Evolutionary conservation across 2,888 invertebrate species (phyloP).

Genomic region (Drosophila algonquin): DNA sequence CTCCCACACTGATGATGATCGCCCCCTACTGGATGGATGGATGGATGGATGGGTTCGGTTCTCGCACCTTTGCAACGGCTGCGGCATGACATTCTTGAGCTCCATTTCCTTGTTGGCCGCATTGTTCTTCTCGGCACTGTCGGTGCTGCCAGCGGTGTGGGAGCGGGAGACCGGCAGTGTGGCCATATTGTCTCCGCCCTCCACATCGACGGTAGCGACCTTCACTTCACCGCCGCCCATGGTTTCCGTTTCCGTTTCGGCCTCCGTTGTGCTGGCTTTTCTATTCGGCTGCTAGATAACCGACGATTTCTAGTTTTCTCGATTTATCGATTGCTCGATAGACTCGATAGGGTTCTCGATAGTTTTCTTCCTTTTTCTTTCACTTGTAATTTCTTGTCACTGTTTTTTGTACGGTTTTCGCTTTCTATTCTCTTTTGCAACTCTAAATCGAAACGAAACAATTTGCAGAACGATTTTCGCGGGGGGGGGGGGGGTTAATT

Average conservation of each 20-base stretch:
- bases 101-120: slow-evolving; percentile 94
- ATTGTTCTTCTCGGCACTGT: slow-evolving; percentile 92
- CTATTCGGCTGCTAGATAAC: background rate
- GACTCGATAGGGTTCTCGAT: slow-evolving; percentile 15
- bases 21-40: background rate
- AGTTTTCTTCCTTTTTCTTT: background rate
- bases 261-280: slow-evolving; percentile 69
- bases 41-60: background rate
- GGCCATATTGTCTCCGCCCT: slow-evolving; percentile 94
- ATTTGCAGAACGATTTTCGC: slow-evolving; percentile 49
- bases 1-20: background rate
- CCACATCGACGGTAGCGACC: slow-evolving; percentile 94
- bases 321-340: slow-evolving; percentile 21
- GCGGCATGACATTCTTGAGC: slow-evolving; percentile 92
- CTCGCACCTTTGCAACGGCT: slow-evolving; percentile 92
- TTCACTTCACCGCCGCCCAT: slow-evolving; percentile 92
- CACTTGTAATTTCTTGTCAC: background rate
- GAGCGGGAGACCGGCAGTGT: slow-evolving; percentile 93
- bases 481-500: slow-evolving; percentile 12
- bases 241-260: slow-evolving; percentile 72
- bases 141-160: slow-evolving; percentile 88
- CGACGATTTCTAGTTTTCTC: slow-evolving; percentile 8
- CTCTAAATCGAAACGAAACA: slow-evolving; percentile 58
- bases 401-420: background rate
- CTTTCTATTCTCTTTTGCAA: slow-evolving; percentile 2